Conservation (phyloP, 2,888 invertebrate genomes). For the Lasioglossum leucozonium region DNA sequence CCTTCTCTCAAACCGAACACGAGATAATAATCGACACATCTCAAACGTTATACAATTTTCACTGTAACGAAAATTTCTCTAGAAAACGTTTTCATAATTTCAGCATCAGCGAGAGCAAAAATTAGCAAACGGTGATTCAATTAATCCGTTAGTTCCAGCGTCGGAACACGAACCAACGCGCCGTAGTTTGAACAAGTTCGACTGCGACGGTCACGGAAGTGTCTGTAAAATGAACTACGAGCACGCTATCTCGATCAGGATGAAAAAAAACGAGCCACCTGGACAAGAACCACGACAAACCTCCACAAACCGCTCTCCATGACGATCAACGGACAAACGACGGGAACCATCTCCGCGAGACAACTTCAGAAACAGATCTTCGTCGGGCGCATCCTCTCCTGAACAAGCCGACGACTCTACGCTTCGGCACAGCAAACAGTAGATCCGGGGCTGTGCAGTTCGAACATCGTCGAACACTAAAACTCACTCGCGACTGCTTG, state of each 20-base stretch:
- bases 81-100: background rate
- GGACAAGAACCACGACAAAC: conserved; percentile 49
- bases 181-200: background rate
- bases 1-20: background rate
- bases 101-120: background rate
- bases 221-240: background rate
- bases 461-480: conserved; percentile 9
- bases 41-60: too few relatives aligned
- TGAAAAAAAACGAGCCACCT: background rate
- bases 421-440: background rate
- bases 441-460: background rate
- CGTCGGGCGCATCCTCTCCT: conserved; percentile 10
- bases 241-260: background rate
- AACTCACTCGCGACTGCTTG: background rate
- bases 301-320: conserved; percentile 50
- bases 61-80: too few relatives aligned
- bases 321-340: conserved; percentile 46
- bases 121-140: too few relatives aligned
- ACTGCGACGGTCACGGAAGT: background rate
- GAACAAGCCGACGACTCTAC: background rate
- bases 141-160: too few relatives aligned
- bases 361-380: conserved; percentile 27
- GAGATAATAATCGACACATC: too few relatives aligned
- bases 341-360: conserved; percentile 42
- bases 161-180: too few relatives aligned